These are phyloP conservation scores for Lordiphosa stackelbergi DNA, from an alignment of 1,140 invertebrate genomes.

Conservation along the genomic window DNA sequence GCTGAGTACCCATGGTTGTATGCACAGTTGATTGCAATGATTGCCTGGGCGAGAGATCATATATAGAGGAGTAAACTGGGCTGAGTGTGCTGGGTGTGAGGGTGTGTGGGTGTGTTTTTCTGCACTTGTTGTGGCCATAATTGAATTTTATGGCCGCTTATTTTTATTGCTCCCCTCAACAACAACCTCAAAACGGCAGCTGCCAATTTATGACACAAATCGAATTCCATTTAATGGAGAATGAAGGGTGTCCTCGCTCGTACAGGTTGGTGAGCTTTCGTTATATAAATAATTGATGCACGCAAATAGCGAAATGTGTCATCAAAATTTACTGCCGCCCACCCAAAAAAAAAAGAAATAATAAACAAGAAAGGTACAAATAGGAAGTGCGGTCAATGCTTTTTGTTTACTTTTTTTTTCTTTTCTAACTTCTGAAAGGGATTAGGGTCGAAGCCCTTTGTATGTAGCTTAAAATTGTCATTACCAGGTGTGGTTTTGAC, in stretches of 20 bases:
- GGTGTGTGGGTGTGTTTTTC: slow-evolving; percentile 29
- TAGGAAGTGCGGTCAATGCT: no score
- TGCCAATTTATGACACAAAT: slow-evolving; percentile 72
- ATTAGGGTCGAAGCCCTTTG: no score
- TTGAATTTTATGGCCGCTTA: slow-evolving; percentile 74
- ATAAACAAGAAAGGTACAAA: no score
- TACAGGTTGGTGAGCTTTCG: slow-evolving; percentile 1
- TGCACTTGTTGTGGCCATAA: slow-evolving; percentile 73
- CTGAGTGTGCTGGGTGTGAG: slow-evolving; percentile 8
- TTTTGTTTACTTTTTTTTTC: no score
- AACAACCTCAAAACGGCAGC: slow-evolving; percentile 31
- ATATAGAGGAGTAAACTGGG: slow-evolving; percentile 11
- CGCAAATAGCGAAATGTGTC: slow-evolving; percentile 68
- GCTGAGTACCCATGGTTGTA: slow-evolving; percentile 28
- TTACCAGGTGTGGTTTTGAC: no score
- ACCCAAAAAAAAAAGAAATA: no score
- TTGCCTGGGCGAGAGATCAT: slow-evolving; percentile 33
- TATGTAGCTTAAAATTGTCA: no score
- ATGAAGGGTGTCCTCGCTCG: slow-evolving; percentile 10
- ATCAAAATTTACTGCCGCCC: slow-evolving; percentile 33
- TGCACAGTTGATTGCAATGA: slow-evolving; percentile 72
- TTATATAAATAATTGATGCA: slow-evolving; percentile 64
- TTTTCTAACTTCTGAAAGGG: no score
- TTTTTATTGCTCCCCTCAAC: slow-evolving; percentile 56
- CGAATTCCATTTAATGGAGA: slow-evolving; percentile 32